A percentile compares a stretch with the other conserved stretches of the same genome.
These are phyloP conservation scores for Diachasmimorpha longicaudata DNA, from an alignment of 1,140 invertebrate species.

Conservation along the genomic window DNA sequence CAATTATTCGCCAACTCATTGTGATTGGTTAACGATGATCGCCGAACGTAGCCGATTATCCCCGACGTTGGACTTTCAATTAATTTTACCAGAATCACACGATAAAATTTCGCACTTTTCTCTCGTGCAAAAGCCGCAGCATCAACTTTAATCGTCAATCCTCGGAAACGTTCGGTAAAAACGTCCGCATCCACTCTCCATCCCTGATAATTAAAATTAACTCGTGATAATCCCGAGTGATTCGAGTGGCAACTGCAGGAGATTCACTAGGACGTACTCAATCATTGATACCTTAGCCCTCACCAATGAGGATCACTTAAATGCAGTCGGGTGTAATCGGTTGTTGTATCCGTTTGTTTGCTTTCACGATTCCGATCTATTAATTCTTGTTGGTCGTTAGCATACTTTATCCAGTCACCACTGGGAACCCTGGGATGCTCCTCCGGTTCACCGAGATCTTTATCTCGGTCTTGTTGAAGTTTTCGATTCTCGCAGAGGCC, in stretches of 20 bases:
- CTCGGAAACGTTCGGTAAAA: too few species aligned
- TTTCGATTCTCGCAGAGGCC: background rate
- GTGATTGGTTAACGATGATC: too few species aligned
- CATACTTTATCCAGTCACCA: constrained; percentile 38
- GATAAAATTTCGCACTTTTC: too few species aligned
- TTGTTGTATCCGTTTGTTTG: constrained; percentile 28
- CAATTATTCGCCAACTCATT: too few species aligned
- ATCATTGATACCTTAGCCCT: background rate
- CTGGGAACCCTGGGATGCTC: constrained; percentile 9
- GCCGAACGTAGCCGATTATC: too few species aligned
- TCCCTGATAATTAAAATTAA: background rate
- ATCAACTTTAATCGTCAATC: too few species aligned
- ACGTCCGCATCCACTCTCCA: background rate
- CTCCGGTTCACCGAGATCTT: background rate
- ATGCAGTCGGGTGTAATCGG: background rate
- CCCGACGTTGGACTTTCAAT: too few species aligned
- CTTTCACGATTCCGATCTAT: constrained; percentile 42
- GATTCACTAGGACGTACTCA: background rate
- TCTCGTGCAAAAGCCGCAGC: too few species aligned
- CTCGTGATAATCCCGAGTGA: background rate
- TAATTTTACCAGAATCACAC: too few species aligned
- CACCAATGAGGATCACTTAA: background rate
- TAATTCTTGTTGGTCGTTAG: constrained; percentile 48
- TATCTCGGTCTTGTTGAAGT: background rate
- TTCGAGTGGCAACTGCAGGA: background rate